Conservation (phyloP, 2,888 invertebrate species). For the Cheilosia pagana region DNA sequence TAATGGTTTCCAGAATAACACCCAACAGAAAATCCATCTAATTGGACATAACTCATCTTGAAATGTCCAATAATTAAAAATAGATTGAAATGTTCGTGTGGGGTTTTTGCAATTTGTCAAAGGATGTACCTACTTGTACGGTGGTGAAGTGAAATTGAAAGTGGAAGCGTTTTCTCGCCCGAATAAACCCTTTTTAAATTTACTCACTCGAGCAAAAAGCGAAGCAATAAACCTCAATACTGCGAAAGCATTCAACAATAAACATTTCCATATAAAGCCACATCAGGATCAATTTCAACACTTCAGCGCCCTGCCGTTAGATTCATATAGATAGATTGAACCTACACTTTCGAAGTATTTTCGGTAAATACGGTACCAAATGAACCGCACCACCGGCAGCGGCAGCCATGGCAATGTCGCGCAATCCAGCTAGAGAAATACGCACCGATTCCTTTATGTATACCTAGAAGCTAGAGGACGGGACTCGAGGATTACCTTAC, state of each 20-base stretch:
- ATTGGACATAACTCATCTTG: conserved; percentile 43
- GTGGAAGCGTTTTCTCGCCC: neutral
- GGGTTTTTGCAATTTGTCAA: neutral
- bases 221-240: conserved; percentile 20
- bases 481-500: conserved; percentile 21
- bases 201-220: conserved; percentile 6
- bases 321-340: neutral
- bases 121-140: no score
- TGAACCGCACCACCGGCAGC: conserved; percentile 16
- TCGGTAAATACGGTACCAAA: conserved; percentile 35
- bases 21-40: conserved; percentile 21
- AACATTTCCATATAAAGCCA: conserved; percentile 26
- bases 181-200: conserved; percentile 25
- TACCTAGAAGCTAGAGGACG: neutral
- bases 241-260: conserved; percentile 29
- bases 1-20: conserved; percentile 32
- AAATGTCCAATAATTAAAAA: conserved; percentile 37
- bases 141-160: neutral
- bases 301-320: conserved; percentile 11
- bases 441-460: conserved; percentile 22
- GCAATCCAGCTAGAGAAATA: conserved; percentile 1
- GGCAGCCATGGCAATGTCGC: conserved; percentile 9
- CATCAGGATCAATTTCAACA: conserved; percentile 29
- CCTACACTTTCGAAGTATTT: conserved; percentile 6
- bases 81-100: conserved; percentile 20